A percentile compares a stretch with the other conserved stretches of the same genome.
These are phyloP conservation scores for Fissipunctia ypsillon DNA, from an alignment of 2,888 invertebrate genomes.

Conservation along the genomic window DNA sequence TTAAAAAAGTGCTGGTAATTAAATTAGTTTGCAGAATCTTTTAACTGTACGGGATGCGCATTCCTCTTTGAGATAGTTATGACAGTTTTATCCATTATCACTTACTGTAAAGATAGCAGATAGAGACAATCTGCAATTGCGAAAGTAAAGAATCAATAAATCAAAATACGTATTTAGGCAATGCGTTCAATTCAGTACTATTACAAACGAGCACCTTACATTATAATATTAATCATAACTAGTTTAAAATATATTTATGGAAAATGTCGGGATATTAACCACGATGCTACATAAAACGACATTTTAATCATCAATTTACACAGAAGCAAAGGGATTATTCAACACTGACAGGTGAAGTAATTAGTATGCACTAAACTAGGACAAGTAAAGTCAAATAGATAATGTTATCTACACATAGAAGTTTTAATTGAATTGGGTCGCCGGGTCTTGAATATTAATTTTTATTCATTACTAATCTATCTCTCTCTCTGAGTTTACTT, in stretches of 20 bases:
- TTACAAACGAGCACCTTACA: neutral
- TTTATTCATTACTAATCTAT: conserved; percentile 62
- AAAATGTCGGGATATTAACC: neutral
- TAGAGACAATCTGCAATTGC: too few species aligned
- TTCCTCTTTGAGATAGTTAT: conserved; percentile 1
- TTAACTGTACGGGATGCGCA: conserved; percentile 24
- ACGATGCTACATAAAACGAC: neutral
- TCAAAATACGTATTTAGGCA: too few species aligned
- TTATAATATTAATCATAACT: too few species aligned
- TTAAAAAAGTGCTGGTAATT: conserved; percentile 26
- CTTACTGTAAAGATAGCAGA: neutral
- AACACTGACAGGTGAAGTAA: conserved; percentile 45
- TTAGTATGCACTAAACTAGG: conserved; percentile 57
- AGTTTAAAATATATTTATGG: neutral
- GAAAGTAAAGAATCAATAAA: neutral
- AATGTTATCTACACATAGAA: conserved; percentile 63
- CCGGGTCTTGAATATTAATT: conserved; percentile 58
- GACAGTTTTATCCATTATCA: neutral
- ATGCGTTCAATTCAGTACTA: neutral
- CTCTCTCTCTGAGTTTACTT: too few species aligned
- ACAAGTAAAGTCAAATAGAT: conserved; percentile 60
- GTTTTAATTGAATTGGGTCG: conserved; percentile 66
- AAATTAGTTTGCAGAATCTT: conserved; percentile 31
- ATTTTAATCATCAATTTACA: conserved; percentile 4
- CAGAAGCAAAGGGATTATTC: conserved; percentile 10